phyloP scores from a whole-genome alignment of 2,797 vertebrate genomes.

The Gallinago stenura region DNA sequence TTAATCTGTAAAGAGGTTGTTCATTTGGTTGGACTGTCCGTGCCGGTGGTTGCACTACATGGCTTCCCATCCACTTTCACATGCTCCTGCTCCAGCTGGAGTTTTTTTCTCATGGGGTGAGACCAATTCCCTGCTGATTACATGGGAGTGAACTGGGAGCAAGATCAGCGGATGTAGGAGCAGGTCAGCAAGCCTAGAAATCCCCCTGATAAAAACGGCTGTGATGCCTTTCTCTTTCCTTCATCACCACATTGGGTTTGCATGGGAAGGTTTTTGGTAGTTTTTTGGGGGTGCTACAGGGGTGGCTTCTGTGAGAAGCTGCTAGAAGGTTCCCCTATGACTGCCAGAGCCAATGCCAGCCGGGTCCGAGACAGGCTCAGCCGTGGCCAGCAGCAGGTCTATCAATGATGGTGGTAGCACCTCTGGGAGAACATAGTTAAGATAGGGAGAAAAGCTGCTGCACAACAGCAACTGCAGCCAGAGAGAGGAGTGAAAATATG shows the following conservation, averaged over 20 bases:
- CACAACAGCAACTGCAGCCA: neutral
- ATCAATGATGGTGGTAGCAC: too few relatives aligned
- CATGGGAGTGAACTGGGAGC: neutral
- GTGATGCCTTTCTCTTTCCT: neutral
- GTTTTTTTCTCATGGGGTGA: neutral
- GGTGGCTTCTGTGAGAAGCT: neutral
- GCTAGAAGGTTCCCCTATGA: neutral
- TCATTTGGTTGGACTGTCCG: neutral
- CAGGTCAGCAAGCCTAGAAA: neutral
- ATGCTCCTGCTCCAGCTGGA: neutral
- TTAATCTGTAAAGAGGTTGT: neutral
- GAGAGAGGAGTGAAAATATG: neutral
- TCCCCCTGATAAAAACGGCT: neutral
- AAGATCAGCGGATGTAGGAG: neutral
- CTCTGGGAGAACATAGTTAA: neutral
- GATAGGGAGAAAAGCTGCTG: neutral
- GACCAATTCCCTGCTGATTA: neutral
- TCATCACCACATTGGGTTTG: neutral
- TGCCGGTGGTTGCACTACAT: neutral
- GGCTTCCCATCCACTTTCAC: neutral
- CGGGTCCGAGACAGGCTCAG: neutral
- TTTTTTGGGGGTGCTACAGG: neutral
- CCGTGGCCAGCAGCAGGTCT: too few relatives aligned
- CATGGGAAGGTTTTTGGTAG: neutral
- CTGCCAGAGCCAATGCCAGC: neutral